Base-by-base conservation (phyloP, 2,888 invertebrate species). In the Frankliniella intonsa region DNA sequence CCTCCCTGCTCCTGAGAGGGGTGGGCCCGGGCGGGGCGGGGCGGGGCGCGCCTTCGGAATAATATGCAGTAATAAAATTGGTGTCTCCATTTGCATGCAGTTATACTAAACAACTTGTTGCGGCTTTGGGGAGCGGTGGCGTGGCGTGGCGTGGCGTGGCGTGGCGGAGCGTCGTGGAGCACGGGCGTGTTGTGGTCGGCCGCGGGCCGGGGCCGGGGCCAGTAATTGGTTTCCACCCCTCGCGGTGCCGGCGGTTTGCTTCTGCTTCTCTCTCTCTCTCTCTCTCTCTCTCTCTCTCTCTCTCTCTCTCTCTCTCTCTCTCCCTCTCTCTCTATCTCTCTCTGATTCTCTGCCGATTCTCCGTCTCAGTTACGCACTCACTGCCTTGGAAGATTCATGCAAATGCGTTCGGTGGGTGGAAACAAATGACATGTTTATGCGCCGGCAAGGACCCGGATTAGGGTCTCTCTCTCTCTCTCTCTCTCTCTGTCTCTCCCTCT, bases 41-140 rank as follows among this genome's bases (percentile, higher is more conserved):
- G 55, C 55, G 17, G 55, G 55, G 19, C 14, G 55, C 55, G 55
- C 14, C 55, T 19, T 19, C 12, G 5, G 19, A 55, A 19, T 55
- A 25, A 25, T 8, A 76, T 17, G 14, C 62, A 62, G 62, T 76
- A 76, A 76, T 76, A 76, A 76, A 76, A 76, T 76, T 76, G 22
- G 25, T 25, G 22, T n/a, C 69, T 76, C 25, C 69, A 76, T 76
- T 76, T 76, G 69, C 69, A 76, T 76, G 69, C 69, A 76, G 69
- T 76, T 76, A 25, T 76, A 76, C 69, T 76, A 76, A 76, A 76
- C 69, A 76, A 76, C 69, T 76, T 76, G 69, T 76, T 76, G 69
- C 69, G 69, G 69, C 25, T 22, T 38, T 38, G 38, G 38, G 38
- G 38, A 38, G 69, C 9, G 69, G 69, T 10, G 22, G 69, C 69